These are phyloP conservation scores for Phyllotreta striolata DNA, from an alignment of 2,888 invertebrate species.

Conservation along the genomic window DNA sequence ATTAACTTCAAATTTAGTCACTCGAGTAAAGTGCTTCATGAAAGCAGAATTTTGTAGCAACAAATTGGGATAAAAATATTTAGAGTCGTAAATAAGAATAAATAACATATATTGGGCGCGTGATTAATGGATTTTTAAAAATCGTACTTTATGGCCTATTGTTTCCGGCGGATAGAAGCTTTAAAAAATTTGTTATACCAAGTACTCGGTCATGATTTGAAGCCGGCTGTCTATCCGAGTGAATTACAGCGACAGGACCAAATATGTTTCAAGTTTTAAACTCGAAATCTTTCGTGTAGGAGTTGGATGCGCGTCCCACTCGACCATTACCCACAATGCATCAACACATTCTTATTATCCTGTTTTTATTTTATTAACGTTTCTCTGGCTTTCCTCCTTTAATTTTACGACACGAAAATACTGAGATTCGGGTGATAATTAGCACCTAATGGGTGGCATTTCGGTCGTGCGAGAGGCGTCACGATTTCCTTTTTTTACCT, in stretches of 20 bases:
- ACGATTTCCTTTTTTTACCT: conserved; percentile 5
- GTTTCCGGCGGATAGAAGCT: conserved; percentile 10
- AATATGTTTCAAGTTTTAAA: conserved; percentile 28
- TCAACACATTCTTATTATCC: conserved; percentile 28
- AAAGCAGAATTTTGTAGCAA: too few species aligned
- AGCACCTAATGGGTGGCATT: conserved; percentile 27
- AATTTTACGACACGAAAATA: conserved; percentile 24
- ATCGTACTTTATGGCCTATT: conserved; percentile 5
- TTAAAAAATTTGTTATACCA: conserved; percentile 16
- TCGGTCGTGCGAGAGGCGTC: neutral
- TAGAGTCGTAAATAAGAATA: neutral
- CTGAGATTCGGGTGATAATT: conserved; percentile 28
- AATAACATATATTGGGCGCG: neutral
- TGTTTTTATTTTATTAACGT: conserved; percentile 12
- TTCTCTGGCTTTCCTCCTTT: conserved; percentile 12
- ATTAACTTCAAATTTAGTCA: too few species aligned
- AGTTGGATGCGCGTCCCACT: conserved; percentile 28
- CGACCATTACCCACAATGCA: conserved; percentile 30
- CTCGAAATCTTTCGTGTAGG: conserved; percentile 30
- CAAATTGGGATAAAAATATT: too few species aligned
- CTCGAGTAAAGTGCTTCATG: too few species aligned
- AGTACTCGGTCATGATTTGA: conserved; percentile 14
- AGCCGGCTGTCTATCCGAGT: conserved; percentile 18
- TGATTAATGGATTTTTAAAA: conserved; percentile 7
- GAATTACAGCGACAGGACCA: conserved; percentile 27